phyloP scores from a whole-genome alignment of 2,888 invertebrate genomes.

The Phortica magna region DNA sequence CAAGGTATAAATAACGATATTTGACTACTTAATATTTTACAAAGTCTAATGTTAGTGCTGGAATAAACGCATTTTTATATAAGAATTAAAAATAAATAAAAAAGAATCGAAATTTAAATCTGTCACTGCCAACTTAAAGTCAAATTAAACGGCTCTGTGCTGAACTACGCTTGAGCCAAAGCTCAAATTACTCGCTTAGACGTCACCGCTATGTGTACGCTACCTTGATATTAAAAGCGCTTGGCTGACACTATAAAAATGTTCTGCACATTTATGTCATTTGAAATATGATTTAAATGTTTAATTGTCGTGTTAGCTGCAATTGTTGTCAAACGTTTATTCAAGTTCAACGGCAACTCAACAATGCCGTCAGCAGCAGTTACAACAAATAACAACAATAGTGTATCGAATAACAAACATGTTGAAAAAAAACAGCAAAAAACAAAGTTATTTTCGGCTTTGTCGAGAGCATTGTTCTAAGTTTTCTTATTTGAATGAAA shows the following conservation, averaged over 20 bases:
- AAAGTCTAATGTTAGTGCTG: no score
- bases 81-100: background rate
- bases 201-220: background rate
- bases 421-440: constrained; percentile 49
- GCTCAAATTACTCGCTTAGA: constrained; percentile 18
- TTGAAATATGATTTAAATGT: no score
- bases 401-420: constrained; percentile 23
- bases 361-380: background rate
- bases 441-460: constrained; percentile 13
- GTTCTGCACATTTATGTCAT: constrained; percentile 1
- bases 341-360: constrained; percentile 62
- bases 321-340: constrained; percentile 67
- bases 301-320: background rate
- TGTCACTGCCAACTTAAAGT: background rate
- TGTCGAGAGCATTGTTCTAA: background rate
- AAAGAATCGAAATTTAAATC: background rate
- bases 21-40: no score
- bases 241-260: background rate
- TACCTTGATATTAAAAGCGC: background rate
- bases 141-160: constrained; percentile 15
- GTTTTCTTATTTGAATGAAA: background rate
- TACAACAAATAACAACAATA: constrained; percentile 2
- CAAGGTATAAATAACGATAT: no score
- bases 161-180: background rate
- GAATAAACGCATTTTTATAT: background rate